Percentiles rank a stretch among this genome's conserved stretches.
Evolutionary conservation across 2,797 vertebrate genomes (phyloP).

Genomic region (Sebastes itinus): DNA sequence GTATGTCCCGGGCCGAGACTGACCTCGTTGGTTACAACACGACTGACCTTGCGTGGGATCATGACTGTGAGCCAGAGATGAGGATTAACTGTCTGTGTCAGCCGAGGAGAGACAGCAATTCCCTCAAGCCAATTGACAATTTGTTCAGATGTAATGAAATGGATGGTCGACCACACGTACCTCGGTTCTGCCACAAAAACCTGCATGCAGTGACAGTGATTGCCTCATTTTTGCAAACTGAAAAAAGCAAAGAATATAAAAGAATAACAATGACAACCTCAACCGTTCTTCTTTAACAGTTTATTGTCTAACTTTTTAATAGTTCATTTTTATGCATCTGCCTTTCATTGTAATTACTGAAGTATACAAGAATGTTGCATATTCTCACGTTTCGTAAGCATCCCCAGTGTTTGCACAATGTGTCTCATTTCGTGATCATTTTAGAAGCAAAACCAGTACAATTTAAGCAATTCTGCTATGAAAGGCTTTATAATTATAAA

Average conservation of each 20-base stretch:
- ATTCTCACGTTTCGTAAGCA: slow-evolving; percentile 3
- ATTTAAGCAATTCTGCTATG: background rate
- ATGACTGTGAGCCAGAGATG: slow-evolving; percentile 55
- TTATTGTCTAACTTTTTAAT: background rate
- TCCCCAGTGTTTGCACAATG: background rate
- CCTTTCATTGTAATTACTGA: background rate
- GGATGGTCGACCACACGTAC: slow-evolving; percentile 13
- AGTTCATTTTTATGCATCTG: background rate
- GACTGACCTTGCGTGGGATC: slow-evolving; percentile 58
- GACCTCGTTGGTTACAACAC: slow-evolving; percentile 39
- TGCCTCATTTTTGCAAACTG: slow-evolving; percentile 17
- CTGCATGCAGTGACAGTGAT: slow-evolving; percentile 1
- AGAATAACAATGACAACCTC: background rate
- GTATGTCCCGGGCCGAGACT: background rate
- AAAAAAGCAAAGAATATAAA: slow-evolving; percentile 1
- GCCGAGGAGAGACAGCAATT: slow-evolving; percentile 32
- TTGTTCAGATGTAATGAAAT: slow-evolving; percentile 58
- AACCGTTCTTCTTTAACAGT: background rate
- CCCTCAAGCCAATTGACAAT: slow-evolving; percentile 54
- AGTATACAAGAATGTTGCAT: background rate
- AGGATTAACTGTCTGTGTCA: slow-evolving; percentile 68
- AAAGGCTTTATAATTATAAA: background rate
- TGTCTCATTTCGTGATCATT: slow-evolving; percentile 19
- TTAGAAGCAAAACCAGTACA: slow-evolving; percentile 3
- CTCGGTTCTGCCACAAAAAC: slow-evolving; percentile 25